Conservation (phyloP, 1,140 invertebrate genomes). For the Epicauta chinensis region DNA sequence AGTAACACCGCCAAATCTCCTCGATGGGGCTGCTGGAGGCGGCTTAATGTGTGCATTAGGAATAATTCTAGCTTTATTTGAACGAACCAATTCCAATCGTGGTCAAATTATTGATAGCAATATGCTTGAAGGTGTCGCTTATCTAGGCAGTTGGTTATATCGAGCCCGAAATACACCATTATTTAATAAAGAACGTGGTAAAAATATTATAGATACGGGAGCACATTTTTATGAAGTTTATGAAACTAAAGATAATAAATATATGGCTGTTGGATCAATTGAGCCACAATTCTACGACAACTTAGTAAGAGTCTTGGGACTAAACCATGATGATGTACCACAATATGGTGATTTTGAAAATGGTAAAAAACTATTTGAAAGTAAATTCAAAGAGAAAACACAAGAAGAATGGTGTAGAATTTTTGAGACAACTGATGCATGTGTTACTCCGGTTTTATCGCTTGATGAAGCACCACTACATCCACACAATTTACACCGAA, state of each 20-base stretch:
- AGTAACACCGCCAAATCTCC: constrained; percentile 78
- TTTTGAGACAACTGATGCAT: constrained; percentile 87
- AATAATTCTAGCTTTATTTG: constrained; percentile 80
- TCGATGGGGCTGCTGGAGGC: constrained; percentile 94
- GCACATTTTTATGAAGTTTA: constrained; percentile 89
- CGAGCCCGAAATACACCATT: constrained; percentile 56
- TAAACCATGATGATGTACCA: constrained; percentile 54
- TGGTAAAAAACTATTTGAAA: constrained; percentile 53
- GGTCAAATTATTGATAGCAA: constrained; percentile 82
- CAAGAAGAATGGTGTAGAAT: constrained; percentile 84
- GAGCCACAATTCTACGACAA: constrained; percentile 87
- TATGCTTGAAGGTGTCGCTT: constrained; percentile 89
- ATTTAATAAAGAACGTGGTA: constrained; percentile 64
- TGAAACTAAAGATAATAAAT: constrained; percentile 87
- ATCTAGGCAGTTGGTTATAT: constrained; percentile 81
- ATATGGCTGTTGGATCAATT: constrained; percentile 88
- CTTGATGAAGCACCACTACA: constrained; percentile 61
- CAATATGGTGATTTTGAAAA: constrained; percentile 55
- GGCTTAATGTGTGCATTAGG: constrained; percentile 88
- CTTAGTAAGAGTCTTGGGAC: constrained; percentile 63
- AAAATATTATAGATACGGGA: constrained; percentile 80
- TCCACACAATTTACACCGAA: constrained; percentile 53
- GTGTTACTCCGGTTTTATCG: constrained; percentile 86
- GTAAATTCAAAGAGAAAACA: constrained; percentile 77
- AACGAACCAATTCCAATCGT: constrained; percentile 66